A percentile compares a stretch with the other conserved stretches of the same genome.
Conservation (phyloP, 2,113 vertebrate genomes). For the Phasianus colchicus region DNA sequence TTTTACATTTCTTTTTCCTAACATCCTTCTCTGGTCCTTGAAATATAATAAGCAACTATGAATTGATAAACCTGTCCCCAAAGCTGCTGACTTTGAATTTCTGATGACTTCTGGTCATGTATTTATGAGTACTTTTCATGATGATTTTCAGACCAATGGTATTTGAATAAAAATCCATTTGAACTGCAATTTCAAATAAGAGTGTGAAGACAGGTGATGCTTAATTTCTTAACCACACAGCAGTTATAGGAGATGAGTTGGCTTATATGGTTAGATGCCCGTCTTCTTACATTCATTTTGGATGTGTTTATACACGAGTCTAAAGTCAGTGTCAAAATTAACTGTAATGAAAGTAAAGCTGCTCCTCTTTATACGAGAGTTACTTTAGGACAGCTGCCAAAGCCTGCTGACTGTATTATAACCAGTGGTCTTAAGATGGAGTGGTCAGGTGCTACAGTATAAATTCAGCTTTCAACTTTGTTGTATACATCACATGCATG, state of each 20-base stretch:
- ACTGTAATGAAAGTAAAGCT: background rate
- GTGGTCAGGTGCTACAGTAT: background rate
- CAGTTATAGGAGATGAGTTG: background rate
- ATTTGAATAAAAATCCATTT: background rate
- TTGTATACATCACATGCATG: background rate
- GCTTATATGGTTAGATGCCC: background rate
- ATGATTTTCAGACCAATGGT: background rate
- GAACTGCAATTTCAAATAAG: background rate
- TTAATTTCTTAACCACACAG: background rate
- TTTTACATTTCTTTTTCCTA: background rate
- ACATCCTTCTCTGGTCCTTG: background rate
- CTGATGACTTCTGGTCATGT: background rate
- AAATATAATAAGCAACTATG: background rate
- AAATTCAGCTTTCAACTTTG: background rate
- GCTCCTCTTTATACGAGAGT: background rate
- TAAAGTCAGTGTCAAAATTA: background rate
- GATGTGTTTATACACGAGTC: background rate
- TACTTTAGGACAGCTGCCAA: background rate
- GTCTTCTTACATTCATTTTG: background rate
- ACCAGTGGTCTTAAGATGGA: background rate
- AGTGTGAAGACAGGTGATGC: background rate
- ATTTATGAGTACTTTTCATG: background rate
- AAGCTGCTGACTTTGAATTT: background rate
- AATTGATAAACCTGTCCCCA: background rate
- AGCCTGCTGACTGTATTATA: background rate